Percentiles rank a stretch among this genome's conserved stretches.
Conservation (phyloP, 1,140 invertebrate species). For the Bombus impatiens region DNA sequence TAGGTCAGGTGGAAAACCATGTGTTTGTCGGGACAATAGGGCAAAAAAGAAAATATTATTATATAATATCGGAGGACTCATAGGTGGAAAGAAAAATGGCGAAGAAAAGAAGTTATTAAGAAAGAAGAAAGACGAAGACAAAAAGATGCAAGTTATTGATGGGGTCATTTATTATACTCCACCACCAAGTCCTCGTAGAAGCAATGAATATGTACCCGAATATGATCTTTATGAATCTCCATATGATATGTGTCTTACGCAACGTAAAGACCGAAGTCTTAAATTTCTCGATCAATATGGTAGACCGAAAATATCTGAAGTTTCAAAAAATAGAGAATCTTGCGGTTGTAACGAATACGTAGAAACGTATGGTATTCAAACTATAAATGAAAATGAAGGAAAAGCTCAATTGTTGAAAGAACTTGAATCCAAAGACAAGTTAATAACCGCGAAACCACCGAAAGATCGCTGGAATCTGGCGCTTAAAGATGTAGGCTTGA, state of each 20-base stretch:
- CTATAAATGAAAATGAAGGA: background rate
- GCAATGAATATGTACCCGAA: constrained; percentile 75
- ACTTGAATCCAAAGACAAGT: constrained; percentile 12
- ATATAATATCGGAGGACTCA: constrained; percentile 60
- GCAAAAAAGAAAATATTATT: constrained; percentile 68
- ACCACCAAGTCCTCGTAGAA: constrained; percentile 66
- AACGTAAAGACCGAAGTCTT: constrained; percentile 27
- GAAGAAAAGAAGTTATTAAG: constrained; percentile 19
- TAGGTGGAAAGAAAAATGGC: constrained; percentile 24
- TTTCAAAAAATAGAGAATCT: background rate
- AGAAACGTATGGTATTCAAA: constrained; percentile 10
- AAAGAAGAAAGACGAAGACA: constrained; percentile 19
- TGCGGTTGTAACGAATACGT: constrained; percentile 39
- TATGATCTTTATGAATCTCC: constrained; percentile 72
- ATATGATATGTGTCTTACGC: constrained; percentile 56
- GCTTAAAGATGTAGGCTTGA: constrained; percentile 62
- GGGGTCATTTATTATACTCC: constrained; percentile 70
- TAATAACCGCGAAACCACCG: constrained; percentile 21
- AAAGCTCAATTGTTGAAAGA: background rate
- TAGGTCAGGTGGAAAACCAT: constrained; percentile 65
- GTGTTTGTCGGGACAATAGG: constrained; percentile 72
- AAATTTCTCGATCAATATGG: constrained; percentile 49
- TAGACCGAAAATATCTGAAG: constrained; percentile 22
- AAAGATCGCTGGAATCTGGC: constrained; percentile 59
- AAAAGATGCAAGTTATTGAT: constrained; percentile 62